phyloP scores from a whole-genome alignment of 2,113 vertebrate genomes.

The Halcyon malimbica region DNA sequence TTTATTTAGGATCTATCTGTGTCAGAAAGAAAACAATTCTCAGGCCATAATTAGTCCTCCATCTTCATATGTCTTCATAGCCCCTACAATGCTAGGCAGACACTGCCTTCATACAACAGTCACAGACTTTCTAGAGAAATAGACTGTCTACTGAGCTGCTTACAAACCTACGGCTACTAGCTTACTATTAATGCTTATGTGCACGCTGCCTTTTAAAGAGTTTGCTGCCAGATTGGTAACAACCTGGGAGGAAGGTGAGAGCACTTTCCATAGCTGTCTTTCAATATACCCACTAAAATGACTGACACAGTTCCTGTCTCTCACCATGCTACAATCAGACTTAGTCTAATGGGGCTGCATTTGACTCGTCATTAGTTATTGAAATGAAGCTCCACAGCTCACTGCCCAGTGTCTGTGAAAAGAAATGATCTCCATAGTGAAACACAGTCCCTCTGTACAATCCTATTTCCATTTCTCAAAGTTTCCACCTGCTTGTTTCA shows the following conservation, averaged over 20 bases:
- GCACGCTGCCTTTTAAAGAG: neutral
- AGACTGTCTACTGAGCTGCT: neutral
- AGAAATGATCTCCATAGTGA: neutral
- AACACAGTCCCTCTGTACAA: neutral
- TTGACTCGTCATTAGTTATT: neutral
- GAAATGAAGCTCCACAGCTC: neutral
- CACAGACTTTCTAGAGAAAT: neutral
- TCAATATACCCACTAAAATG: neutral
- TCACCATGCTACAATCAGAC: neutral
- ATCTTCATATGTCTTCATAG: neutral
- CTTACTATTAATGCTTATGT: neutral
- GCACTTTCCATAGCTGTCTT: neutral
- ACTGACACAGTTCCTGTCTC: neutral
- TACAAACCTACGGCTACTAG: neutral
- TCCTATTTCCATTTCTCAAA: neutral
- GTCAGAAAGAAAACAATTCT: neutral
- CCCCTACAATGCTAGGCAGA: neutral
- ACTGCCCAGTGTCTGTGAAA: neutral
- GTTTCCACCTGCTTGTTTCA: constrained; percentile 20
- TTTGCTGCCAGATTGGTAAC: neutral
- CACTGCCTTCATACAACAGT: neutral
- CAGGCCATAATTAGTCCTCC: neutral
- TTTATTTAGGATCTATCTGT: neutral
- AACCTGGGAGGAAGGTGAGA: neutral
- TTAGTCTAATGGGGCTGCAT: neutral